These are phyloP conservation scores for Proales similis DNA, from an alignment of 1,140 invertebrate species.

Conservation along the genomic window DNA sequence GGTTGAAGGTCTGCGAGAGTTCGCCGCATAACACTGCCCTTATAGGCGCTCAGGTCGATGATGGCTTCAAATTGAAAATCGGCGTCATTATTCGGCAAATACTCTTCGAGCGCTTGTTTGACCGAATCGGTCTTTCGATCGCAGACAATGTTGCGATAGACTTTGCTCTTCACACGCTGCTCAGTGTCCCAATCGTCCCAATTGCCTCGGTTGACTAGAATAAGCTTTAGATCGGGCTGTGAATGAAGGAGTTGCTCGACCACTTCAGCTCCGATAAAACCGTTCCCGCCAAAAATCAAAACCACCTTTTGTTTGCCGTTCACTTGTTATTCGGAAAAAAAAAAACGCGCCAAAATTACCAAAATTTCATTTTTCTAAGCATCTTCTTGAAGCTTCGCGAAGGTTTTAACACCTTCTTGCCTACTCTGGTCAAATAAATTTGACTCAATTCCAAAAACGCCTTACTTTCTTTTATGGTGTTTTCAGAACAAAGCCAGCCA, in stretches of 20 bases:
- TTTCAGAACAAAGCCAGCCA: too few species aligned
- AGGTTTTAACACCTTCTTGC: too few species aligned
- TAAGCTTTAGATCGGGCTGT: conserved; percentile 41
- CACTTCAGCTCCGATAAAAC: conserved; percentile 53
- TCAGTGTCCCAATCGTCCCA: conserved; percentile 55
- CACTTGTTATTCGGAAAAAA: too few species aligned
- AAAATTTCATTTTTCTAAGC: too few species aligned
- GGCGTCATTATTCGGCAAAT: conserved; percentile 38
- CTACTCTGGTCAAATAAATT: too few species aligned
- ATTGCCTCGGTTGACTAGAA: conserved; percentile 53
- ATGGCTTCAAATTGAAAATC: conserved; percentile 49
- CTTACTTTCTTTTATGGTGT: too few species aligned
- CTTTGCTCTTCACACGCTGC: conserved; percentile 40
- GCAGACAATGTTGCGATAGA: conserved; percentile 45
- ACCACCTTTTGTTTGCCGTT: conserved; percentile 43
- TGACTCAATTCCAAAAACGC: too few species aligned
- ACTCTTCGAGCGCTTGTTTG: conserved; percentile 41
- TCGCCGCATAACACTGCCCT: conserved; percentile 46
- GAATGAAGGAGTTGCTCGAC: conserved; percentile 45
- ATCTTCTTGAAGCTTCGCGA: too few species aligned
- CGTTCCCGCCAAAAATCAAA: conserved; percentile 55
- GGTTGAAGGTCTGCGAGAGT: conserved; percentile 44
- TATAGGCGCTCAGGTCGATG: conserved; percentile 55
- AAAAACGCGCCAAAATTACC: too few species aligned
- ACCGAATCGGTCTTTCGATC: conserved; percentile 49